Evolutionary conservation across 2,797 vertebrate species (phyloP), one percentile per base, ranked within the genome.

Genomic region (Poeciliopsis gracilis): DNA sequence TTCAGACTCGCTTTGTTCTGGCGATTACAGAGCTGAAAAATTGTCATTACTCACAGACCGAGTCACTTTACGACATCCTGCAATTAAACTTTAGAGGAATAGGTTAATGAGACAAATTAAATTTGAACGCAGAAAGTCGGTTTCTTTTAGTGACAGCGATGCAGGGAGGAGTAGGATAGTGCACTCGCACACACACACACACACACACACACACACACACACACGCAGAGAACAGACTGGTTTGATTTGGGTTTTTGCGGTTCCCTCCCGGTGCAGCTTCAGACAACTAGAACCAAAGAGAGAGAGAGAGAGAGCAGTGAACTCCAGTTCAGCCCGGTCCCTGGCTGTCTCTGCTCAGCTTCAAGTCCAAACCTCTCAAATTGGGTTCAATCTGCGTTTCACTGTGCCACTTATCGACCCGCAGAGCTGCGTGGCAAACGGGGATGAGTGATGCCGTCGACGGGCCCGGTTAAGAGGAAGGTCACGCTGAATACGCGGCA

Each of bases 51-150:
- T 95, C 93, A 95, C 85, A 85, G 90, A 92, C 89, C 89, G 88
- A 92, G 94, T 95, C 90, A 90, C 93, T 95, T 94, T 94, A 95
- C 86, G 86, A 94, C 94, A 93, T 96, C 94, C 95, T 94, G 94
- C 90, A 84, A 95, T 95, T 94, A 94, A 95, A 94, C 91, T 92
- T 89, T 89, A 76, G 91, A 84, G 84, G 91, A 94, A 95, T 91
- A 90, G 92, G 90, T 94, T 94, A 94, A 94, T 91, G 92, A 93
- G 90, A 93, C 91, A 95, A 94, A 94, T 91, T 86, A 88, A 92
- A 90, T 91, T 87, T 90, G 87, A 93, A 92, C 12, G 82, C 79
- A 84, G 85, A 77, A 86, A 91, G 92, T 91, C 91, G 93, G 89
- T 91, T 94, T 91, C 86, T 87, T 93, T 95, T 94, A 94, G 84